A percentile compares a stretch with the other conserved stretches of the same genome.
These are phyloP conservation scores for Hirtodrosophila confusa DNA, from an alignment of 2,888 invertebrate genomes.

Conservation along the genomic window DNA sequence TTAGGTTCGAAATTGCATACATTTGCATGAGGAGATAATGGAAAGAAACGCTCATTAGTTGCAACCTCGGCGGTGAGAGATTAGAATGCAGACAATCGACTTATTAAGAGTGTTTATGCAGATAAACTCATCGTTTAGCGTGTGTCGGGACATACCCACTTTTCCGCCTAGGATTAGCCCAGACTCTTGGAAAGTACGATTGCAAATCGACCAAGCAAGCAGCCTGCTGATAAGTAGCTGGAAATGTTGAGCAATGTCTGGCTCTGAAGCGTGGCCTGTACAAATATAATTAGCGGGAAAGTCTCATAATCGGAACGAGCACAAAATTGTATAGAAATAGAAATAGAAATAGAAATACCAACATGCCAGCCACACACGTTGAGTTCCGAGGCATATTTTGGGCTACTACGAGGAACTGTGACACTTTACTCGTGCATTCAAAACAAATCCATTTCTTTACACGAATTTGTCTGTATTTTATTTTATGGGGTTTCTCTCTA, in stretches of 20 bases:
- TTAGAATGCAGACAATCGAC: constrained; percentile 74
- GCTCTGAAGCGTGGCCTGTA: constrained; percentile 47
- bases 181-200: constrained; percentile 65
- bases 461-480: constrained; percentile 58
- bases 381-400: constrained; percentile 12
- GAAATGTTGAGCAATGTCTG: constrained; percentile 56
- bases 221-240: constrained; percentile 42
- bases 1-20: constrained; percentile 60
- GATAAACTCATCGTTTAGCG: constrained; percentile 83
- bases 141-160: constrained; percentile 82
- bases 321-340: constrained; percentile 2
- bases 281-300: constrained; percentile 68
- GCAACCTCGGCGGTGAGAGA: constrained; percentile 48
- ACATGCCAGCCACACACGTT: constrained; percentile 66
- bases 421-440: constrained; percentile 44
- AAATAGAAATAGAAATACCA: constrained; percentile 51
- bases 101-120: constrained; percentile 81
- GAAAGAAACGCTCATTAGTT: constrained; percentile 65
- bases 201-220: constrained; percentile 31
- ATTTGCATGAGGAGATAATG: constrained; percentile 65
- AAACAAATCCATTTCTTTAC: constrained; percentile 57
- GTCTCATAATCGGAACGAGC: constrained; percentile 50
- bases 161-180: constrained; percentile 69
- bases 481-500: constrained; percentile 31
- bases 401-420: constrained; percentile 44